A percentile compares a stretch with the other conserved stretches of the same genome.
These are phyloP conservation scores for Drosophila kambysellisi DNA, from an alignment of 2,888 invertebrate genomes.

Conservation along the genomic window DNA sequence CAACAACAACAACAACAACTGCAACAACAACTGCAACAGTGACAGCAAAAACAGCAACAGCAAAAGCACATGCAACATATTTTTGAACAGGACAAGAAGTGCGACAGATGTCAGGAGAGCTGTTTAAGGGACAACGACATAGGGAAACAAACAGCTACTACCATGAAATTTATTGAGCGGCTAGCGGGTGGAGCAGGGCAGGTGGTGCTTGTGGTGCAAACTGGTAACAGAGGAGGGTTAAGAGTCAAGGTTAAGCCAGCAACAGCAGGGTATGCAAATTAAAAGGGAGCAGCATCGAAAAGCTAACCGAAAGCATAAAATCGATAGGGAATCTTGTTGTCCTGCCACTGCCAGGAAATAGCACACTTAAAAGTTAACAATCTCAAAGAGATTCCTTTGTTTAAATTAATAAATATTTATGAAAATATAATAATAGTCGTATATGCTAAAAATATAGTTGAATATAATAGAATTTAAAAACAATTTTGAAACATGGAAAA, in stretches of 20 bases:
- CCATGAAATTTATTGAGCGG: conserved; percentile 52
- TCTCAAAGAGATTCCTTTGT: not conserved
- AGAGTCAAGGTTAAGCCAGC: not conserved
- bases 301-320: not conserved
- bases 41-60: conserved; percentile 17
- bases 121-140: conserved; percentile 43
- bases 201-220: not conserved
- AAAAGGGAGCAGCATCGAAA: not conserved
- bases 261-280: conserved; percentile 16
- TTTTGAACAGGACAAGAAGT: conserved; percentile 50
- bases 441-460: not conserved
- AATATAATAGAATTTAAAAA: not conserved
- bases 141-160: conserved; percentile 24
- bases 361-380: not conserved
- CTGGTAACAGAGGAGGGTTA: not conserved
- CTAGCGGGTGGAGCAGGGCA: conserved; percentile 14
- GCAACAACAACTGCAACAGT: conserved; percentile 18
- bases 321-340: not conserved
- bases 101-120: conserved; percentile 50
- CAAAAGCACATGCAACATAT: conserved; percentile 57
- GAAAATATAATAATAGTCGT: not conserved
- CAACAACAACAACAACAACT: too few relatives aligned
- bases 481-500: not conserved
- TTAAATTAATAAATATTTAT: not conserved
- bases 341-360: not conserved